phyloP scores from a whole-genome alignment of 2,888 invertebrate species.

The Nymphalis urticae region DNA sequence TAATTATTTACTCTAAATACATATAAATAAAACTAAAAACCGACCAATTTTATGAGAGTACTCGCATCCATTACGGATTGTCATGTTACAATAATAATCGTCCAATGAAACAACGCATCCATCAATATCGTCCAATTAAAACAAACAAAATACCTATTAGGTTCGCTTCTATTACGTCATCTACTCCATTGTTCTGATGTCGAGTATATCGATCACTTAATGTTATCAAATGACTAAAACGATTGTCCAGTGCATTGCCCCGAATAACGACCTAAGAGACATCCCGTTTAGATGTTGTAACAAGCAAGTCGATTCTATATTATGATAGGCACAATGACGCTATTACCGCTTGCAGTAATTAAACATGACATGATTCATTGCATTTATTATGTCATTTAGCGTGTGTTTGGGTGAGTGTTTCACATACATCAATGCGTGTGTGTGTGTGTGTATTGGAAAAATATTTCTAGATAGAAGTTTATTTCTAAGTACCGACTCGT shows the following conservation, averaged over 20 bases:
- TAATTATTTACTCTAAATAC: no score
- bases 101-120: background rate
- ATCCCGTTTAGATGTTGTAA: slow-evolving; percentile 11
- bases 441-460: background rate
- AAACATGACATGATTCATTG: no score
- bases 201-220: slow-evolving; percentile 22
- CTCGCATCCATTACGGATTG: background rate
- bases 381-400: no score
- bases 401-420: no score
- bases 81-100: no score
- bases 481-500: slow-evolving; percentile 12
- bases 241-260: slow-evolving; percentile 30
- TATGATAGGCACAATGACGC: background rate
- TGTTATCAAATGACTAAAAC: slow-evolving; percentile 33
- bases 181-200: background rate
- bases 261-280: slow-evolving; percentile 33
- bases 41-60: background rate
- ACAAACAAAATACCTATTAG: slow-evolving; percentile 5
- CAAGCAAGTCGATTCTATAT: slow-evolving; percentile 1
- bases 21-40: no score
- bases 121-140: slow-evolving; percentile 8
- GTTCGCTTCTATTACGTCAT: background rate
- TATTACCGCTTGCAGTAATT: background rate
- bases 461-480: slow-evolving; percentile 19
- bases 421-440: no score